phyloP scores from a whole-genome alignment of 2,888 invertebrate species.

The Plusia festucae region DNA sequence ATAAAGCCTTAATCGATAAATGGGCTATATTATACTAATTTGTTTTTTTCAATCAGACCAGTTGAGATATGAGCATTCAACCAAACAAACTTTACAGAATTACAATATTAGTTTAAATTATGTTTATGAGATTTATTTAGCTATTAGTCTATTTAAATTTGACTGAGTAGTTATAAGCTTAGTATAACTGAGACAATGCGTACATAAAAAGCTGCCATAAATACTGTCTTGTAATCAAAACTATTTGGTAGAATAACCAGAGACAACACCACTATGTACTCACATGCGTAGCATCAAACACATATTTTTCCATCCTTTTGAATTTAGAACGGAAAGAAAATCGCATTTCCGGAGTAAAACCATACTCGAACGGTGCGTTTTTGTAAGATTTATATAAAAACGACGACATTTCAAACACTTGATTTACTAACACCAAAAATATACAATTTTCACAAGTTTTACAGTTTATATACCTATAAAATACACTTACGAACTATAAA shows the following conservation, averaged over 20 bases:
- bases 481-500: conserved; percentile 19
- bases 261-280: conserved; percentile 60
- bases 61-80: too few relatives aligned
- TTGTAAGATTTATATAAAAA: conserved; percentile 82
- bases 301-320: conserved; percentile 70
- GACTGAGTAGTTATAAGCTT: neutral
- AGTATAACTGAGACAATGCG: neutral
- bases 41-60: too few relatives aligned
- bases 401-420: conserved; percentile 67
- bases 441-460: conserved; percentile 21
- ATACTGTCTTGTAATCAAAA: conserved; percentile 17
- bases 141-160: neutral
- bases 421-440: conserved; percentile 16
- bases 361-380: conserved; percentile 78
- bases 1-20: too few relatives aligned
- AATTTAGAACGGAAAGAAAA: conserved; percentile 67
- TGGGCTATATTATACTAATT: too few relatives aligned
- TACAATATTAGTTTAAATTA: too few relatives aligned
- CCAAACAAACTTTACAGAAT: too few relatives aligned
- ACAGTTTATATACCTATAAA: conserved; percentile 20
- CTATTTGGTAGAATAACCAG: conserved; percentile 34
- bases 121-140: neutral
- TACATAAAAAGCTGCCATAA: neutral
- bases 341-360: conserved; percentile 74
- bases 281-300: conserved; percentile 68